phyloP scores from a whole-genome alignment of 2,113 vertebrate species.

The Psophia crepitans region DNA sequence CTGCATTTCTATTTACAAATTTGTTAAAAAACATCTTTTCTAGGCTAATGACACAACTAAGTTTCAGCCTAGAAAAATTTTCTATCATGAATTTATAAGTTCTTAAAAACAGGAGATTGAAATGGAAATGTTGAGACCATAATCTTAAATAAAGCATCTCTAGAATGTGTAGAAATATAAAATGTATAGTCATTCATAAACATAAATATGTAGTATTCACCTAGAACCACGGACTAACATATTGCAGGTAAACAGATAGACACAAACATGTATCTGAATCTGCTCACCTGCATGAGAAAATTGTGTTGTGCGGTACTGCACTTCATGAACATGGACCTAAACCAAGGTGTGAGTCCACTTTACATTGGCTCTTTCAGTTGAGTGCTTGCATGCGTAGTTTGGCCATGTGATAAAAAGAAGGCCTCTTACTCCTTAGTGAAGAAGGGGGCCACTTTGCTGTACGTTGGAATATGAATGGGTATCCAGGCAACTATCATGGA shows the following conservation, averaged over 20 bases:
- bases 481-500: background rate
- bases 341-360: background rate
- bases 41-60: background rate
- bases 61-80: background rate
- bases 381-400: background rate
- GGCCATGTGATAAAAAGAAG: background rate
- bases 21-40: background rate
- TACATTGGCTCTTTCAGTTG: background rate
- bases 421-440: background rate
- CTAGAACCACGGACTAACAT: background rate
- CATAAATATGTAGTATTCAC: rapidly evolving
- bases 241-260: background rate
- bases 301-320: background rate
- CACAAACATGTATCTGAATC: background rate
- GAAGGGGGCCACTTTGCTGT: background rate
- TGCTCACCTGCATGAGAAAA: background rate
- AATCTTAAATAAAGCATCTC: background rate
- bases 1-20: background rate
- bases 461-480: background rate
- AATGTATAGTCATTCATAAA: background rate
- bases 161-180: background rate
- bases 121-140: background rate
- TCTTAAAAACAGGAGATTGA: background rate
- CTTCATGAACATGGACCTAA: background rate
- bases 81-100: background rate